phyloP scores from a whole-genome alignment of 1,140 invertebrate genomes.

The Drosophila bipectinata region DNA sequence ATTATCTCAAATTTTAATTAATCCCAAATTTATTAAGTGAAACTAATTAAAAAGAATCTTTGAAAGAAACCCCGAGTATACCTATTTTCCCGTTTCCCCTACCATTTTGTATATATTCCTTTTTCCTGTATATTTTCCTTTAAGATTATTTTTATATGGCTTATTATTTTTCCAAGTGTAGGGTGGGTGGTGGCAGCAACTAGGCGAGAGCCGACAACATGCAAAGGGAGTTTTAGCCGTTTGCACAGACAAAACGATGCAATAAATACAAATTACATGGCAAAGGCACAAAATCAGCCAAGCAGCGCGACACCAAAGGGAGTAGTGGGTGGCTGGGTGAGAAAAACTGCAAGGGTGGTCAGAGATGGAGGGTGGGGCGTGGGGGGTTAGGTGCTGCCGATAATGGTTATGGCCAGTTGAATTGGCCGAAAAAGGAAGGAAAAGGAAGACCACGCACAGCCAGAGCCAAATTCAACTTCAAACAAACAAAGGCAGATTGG shows the following conservation, averaged over 20 bases:
- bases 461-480: conserved; percentile 34
- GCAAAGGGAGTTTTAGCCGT: conserved; percentile 77
- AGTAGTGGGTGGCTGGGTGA: not conserved
- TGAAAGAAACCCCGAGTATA: no score
- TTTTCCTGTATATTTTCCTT: no score
- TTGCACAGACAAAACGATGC: conserved; percentile 82
- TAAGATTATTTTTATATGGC: no score
- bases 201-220: conserved; percentile 69
- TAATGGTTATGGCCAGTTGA: conserved; percentile 71
- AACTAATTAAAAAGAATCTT: no score
- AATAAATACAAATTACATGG: conserved; percentile 83
- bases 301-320: conserved; percentile 37
- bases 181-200: not conserved
- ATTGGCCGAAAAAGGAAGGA: conserved; percentile 34
- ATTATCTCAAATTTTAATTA: no score
- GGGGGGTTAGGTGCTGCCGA: conserved; percentile 70
- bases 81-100: no score
- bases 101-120: no score
- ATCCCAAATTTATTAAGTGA: no score
- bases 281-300: conserved; percentile 64
- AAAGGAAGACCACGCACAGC: conserved; percentile 36
- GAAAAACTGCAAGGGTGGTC: conserved; percentile 29
- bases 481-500: conserved; percentile 52
- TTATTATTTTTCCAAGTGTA: not conserved
- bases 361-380: not conserved